Evolutionary conservation across 2,797 vertebrate species (phyloP), one percentile per base, ranked within the genome.

Genomic region (Spinus olivaceus): DNA sequence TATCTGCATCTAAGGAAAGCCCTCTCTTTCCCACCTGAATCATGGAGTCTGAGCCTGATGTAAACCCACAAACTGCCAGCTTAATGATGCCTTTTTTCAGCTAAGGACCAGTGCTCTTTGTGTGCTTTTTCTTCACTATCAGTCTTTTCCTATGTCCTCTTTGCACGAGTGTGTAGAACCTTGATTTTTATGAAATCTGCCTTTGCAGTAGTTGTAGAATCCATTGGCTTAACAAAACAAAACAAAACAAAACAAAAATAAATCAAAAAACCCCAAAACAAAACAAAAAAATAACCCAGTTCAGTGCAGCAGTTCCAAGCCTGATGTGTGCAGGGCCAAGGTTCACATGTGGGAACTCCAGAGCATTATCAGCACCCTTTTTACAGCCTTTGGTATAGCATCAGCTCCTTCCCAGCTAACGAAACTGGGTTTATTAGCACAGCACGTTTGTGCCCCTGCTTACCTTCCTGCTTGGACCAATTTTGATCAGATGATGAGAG

Each of bases 141-240:
- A 54, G 6, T 59, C 78, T 25, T 28, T 20, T 51, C 25, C 47
- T 63, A 1, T 49, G 23, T 3, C 15, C 5, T 81, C n/a, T 88
- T 28, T 60, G 4, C 11, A 30, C 3, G 9, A 8, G 1, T 3
- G 1, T 33, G 7, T 14, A 32, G 46, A 46, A 51, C 12, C 1
- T 32, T 28, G 33, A 37, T 19, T 67, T 23, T 60, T 78, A 35
- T 9, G 3, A 77, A 64, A 42, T 53, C 46, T 56, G 14, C 14
- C 7, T 53, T 87, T 76, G 12, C 33, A 56, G n/a, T 10, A 51
- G 21, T 16, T n/a, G 3, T 44, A 53, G 13, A 70, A 46, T 47
- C 16, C 22, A 32, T 14, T 69, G 16, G 3, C 67, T 66, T 64
- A 4, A 1, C 33, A 33, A 51, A 17, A 14, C 27, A 25, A 27